Evolutionary conservation across 2,888 invertebrate genomes (phyloP), one percentile per base, ranked within the genome.

Genomic region (Selenia dentaria): DNA sequence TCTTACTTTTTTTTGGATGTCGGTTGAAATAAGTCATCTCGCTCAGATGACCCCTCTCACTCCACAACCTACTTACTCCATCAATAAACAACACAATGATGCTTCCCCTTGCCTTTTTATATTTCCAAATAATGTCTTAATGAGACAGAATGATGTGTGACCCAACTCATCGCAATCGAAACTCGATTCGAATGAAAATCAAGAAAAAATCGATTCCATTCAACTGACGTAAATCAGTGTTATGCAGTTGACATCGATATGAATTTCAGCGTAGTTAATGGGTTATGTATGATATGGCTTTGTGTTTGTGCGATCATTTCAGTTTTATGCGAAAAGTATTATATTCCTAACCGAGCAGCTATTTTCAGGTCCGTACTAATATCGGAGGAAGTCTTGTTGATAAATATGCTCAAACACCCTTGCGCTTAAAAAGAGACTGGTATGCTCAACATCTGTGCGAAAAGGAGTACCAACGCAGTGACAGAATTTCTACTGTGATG

Each of bases 131-230:
- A 74, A 70, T 53, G 67, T 73, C 75, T 70, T 77, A 77, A 77
- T 77, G 75, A 77, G 76, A 74, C 76, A 75, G 68, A 27, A 72
- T 77, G 75, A 76, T 70, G 71, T 65, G 74, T 72, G 65, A 70
- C 54, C 57, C 53, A 48, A 39, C 58, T 52, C 59, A 55, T 52
- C 55, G 50, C 49, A 50, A 47, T 43, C 43, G 46, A 44, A 52
- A 46, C 45, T 43, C 41, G 49, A 49, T 40, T 50, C 55, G 47
- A 51, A 46, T 42, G 33, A 41, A 42, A 49, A 47, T 49, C 45
- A 45, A 54, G 31, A 51, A 35, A 47, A 45, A 51, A 48, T 54
- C 45, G 48, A 46, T 35, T 46, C 11, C 11, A 34, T 11, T 28
- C 29, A 41, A 42, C 24, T 46, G 34, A 31, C 33, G 46, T 48